A percentile compares a stretch with the other conserved stretches of the same genome.
Conservation (phyloP, 1,140 invertebrate genomes). For the Procambarus virginalis region DNA sequence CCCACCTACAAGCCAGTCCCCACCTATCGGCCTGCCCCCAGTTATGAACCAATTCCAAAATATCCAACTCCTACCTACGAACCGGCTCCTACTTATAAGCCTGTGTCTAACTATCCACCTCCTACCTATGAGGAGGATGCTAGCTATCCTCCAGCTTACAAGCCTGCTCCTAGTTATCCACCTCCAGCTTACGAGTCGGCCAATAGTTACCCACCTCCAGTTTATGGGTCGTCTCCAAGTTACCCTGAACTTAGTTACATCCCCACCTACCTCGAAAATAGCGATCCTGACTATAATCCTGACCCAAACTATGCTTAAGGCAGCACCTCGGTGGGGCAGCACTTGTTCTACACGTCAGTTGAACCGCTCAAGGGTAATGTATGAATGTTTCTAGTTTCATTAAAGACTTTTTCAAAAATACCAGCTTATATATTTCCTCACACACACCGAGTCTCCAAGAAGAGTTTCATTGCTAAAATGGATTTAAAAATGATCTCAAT, state of each 20-base stretch:
- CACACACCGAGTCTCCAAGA: too few species aligned
- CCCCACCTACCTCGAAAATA: too few species aligned
- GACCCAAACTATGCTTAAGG: not conserved
- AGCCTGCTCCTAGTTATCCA: not conserved
- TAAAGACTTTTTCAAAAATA: too few species aligned
- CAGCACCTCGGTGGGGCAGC: too few species aligned
- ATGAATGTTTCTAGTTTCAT: too few species aligned
- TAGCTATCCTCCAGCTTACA: not conserved
- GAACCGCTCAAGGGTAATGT: too few species aligned
- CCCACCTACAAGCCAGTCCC: conserved; percentile 2
- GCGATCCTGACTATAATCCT: not conserved
- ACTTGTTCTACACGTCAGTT: too few species aligned
- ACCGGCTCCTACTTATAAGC: not conserved
- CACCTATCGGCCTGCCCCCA: not conserved
- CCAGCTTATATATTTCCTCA: too few species aligned
- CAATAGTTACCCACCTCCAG: not conserved
- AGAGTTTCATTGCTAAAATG: too few species aligned
- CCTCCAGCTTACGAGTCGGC: not conserved
- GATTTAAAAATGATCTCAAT: too few species aligned
- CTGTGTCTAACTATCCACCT: not conserved
- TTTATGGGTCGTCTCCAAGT: not conserved
- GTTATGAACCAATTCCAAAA: not conserved
- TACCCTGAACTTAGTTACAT: not conserved
- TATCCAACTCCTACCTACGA: not conserved
- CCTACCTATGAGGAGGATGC: too few species aligned